Evolutionary conservation across 1,140 invertebrate species (phyloP).

Genomic region (Andrena cerasifolii): DNA sequence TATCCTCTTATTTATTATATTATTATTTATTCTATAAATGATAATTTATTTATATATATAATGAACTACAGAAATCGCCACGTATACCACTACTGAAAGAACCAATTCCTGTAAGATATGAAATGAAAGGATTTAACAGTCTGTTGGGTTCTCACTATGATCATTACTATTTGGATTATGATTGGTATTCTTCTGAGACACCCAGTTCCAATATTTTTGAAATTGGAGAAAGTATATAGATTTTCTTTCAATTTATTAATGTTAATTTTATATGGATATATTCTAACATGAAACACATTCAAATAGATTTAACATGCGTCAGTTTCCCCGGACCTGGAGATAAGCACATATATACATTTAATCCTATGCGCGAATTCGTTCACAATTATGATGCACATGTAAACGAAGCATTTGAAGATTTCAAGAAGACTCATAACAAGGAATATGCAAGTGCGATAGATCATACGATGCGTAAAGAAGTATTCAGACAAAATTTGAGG

Average conservation of each 20-base stretch:
- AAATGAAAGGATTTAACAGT: conserved; percentile 96
- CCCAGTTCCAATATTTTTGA: conserved; percentile 88
- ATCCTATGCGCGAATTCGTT: conserved; percentile 97
- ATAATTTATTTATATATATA: conserved; percentile 34
- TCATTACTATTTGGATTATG: conserved; percentile 95
- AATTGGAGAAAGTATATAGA: conserved; percentile 83
- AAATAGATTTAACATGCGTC: conserved; percentile 87
- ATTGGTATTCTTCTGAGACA: conserved; percentile 86
- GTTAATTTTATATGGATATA: conserved; percentile 7
- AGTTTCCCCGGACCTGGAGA: conserved; percentile 94
- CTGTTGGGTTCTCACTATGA: conserved; percentile 97
- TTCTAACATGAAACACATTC: conserved; percentile 6
- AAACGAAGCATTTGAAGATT: conserved; percentile 89
- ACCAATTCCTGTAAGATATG: conserved; percentile 89
- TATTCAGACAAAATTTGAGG: conserved; percentile 95
- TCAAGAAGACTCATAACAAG: conserved; percentile 89
- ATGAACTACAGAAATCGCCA: conserved; percentile 70
- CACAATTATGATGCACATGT: conserved; percentile 88
- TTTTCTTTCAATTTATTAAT: conserved; percentile 27
- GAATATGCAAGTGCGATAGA: conserved; percentile 87
- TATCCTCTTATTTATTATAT: too few species aligned
- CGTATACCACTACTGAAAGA: conserved; percentile 76
- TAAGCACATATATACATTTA: conserved; percentile 90
- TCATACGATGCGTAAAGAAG: conserved; percentile 87
- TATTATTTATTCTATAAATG: not conserved